A percentile compares a stretch with the other conserved stretches of the same genome.
phyloP scores from a whole-genome alignment of 2,888 invertebrate genomes.

The Lycocerus yunnanus region DNA sequence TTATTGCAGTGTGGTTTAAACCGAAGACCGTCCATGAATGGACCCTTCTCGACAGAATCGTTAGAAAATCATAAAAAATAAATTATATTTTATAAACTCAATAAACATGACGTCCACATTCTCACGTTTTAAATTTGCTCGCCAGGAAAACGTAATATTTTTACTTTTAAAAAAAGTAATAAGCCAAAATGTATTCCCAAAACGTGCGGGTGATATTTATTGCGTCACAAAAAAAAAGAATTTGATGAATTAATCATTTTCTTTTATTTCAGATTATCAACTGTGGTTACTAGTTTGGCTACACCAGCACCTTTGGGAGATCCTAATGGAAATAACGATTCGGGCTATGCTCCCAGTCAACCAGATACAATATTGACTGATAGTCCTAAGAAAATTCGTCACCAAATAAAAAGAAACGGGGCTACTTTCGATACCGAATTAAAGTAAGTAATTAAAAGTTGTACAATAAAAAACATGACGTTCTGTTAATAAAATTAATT shows the following conservation, averaged over 20 bases:
- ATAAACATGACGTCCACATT: neutral
- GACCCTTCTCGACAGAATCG: too few relatives aligned
- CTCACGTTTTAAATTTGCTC: neutral
- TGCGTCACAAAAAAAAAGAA: neutral
- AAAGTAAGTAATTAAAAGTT: constrained; percentile 45
- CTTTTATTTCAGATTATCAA: constrained; percentile 52
- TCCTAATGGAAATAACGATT: constrained; percentile 83
- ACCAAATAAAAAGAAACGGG: constrained; percentile 48
- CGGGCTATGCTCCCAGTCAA: constrained; percentile 70
- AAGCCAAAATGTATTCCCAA: neutral
- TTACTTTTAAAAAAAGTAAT: neutral
- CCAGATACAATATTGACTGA: constrained; percentile 57
- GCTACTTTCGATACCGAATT: constrained; percentile 54
- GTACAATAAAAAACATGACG: neutral
- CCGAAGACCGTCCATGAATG: too few relatives aligned
- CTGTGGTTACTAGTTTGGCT: constrained; percentile 63
- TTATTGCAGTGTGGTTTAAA: too few relatives aligned
- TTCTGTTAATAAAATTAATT: neutral
- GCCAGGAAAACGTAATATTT: neutral
- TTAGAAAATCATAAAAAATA: neutral
- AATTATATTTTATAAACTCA: neutral
- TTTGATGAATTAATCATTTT: neutral
- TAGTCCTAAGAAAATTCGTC: constrained; percentile 47
- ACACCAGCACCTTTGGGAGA: constrained; percentile 66
- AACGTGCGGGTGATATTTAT: neutral